Conservation (phyloP, 2,888 invertebrate species). For the Xanthorhoe spadicearia region DNA sequence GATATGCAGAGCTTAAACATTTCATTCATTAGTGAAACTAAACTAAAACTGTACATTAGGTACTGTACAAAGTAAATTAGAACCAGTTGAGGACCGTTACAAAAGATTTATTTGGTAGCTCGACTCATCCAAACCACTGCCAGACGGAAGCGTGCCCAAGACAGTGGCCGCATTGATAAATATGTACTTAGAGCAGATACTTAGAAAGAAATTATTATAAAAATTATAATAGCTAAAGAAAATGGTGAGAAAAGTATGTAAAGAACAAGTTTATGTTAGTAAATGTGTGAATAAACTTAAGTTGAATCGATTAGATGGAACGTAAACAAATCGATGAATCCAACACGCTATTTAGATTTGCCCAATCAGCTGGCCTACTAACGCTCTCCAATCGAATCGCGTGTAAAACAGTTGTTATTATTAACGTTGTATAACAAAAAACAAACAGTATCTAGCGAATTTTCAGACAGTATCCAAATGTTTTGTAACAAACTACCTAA, state of each 20-base stretch:
- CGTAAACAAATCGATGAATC: slow-evolving; percentile 27
- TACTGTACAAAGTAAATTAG: too few relatives aligned
- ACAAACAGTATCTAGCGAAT: neutral
- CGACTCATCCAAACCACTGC: too few relatives aligned
- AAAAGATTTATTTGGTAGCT: too few relatives aligned
- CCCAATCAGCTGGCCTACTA: slow-evolving; percentile 31
- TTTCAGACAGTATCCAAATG: neutral
- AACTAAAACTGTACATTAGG: too few relatives aligned
- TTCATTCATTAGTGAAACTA: too few relatives aligned
- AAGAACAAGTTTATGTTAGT: neutral
- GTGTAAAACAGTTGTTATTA: slow-evolving; percentile 20
- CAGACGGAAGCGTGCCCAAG: too few relatives aligned
- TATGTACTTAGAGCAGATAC: too few relatives aligned
- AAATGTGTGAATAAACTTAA: slow-evolving; percentile 40
- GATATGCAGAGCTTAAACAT: too few relatives aligned
- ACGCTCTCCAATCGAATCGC: slow-evolving; percentile 32
- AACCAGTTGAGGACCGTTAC: too few relatives aligned
- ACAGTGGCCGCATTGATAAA: too few relatives aligned
- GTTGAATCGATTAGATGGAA: slow-evolving; percentile 24
- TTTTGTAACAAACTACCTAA: neutral
- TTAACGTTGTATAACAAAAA: slow-evolving; percentile 28
- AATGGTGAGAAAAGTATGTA: neutral
- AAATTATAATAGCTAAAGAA: neutral
- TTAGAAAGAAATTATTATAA: too few relatives aligned
- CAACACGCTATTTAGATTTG: slow-evolving; percentile 36